Base-by-base conservation (phyloP, 1,140 invertebrate genomes). In the Onthophagus taurus region DNA sequence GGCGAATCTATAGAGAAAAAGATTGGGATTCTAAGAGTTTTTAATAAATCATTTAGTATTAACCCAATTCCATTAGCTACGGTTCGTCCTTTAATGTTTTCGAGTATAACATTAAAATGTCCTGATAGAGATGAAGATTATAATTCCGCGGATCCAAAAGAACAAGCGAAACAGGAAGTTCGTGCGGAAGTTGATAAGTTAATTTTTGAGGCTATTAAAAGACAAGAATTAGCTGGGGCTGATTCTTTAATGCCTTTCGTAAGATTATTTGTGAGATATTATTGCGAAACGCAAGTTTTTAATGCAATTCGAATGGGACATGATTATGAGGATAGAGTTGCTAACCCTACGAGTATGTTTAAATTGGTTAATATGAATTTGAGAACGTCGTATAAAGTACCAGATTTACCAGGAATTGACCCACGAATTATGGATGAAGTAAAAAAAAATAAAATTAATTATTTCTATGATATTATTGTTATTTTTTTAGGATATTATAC, bases 251-350 rank as follows among this genome's bases (percentile, higher is more conserved):
- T 29, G 9, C 38, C 38, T 11, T 29, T 41, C 13, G 29, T 41
- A 41, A 24, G 24, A 13, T 24, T 41, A 17, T 2, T 4, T 14
- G 38, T 41, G 18, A 41, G 23, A 17, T 41, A 41, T 13, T 29
- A 29, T 29, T 26, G 9, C 2, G 23, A 41, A n/a, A 1, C 12
- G 2, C 38, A 41, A n/a, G n/a, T 41, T 7, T 17, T 41, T 29
- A 41, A 41, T 17, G 16, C 12, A 12, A 29, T 41, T 16, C 21
- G 38, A 11, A 12, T 41, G 17, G 38, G 38, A 18, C 38, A 41
- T 17, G n/a, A 26, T 3, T 41, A 16, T 14, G 38, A 41, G n/a
- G 4, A 26, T 29, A 24, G 24, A 9, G 38, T 41, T 17, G 38
- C 38, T 4, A 41, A 41, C 29, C 38, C 38, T 4, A 24, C 19